Evolutionary conservation across 2,113 vertebrate genomes (phyloP), one percentile per base, ranked within the genome.

Genomic region (Taurulus bubalis): DNA sequence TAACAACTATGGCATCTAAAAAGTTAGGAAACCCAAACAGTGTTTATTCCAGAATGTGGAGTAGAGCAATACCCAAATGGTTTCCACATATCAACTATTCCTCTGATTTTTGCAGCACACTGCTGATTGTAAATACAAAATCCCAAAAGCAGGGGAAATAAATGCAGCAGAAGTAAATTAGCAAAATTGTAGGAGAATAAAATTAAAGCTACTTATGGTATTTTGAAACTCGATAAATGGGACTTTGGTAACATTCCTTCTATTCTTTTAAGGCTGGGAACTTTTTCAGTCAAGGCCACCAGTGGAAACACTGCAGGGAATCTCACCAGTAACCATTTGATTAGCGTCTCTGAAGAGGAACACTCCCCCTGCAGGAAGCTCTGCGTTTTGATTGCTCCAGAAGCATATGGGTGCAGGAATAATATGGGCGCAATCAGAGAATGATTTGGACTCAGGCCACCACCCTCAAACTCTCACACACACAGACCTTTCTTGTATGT

Each of bases 341-440:
- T 88, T 87, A 80, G 53, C 24, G 3, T 53, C 47, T 49, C 38
- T 65, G 53, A 32, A 65, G 59, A 75, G 30, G 28, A 55, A 32
- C 32, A 22, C 58, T 55, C 22, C 24, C 20, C 30, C 36, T 34
- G 32, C 18, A 32, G 79, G 58, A 71, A 71, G 49, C 70, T 65
- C 4, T 0, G 20, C 49, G 47, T 14, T 79, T 45, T 86, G 81
- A 92, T 91, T 86, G 86, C 80, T 36, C 34, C 15, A 6, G 34
- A 38, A 45, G 18, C 28, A 26, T 8, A 6, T 34, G 34, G 32
- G 11, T 26, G 28, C 40, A 47, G 56, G 42, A 86, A 71, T 45
- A n/a, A 71, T 32, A 67, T 58, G 28, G 77, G 64, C 22, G 84
- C 82, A 91, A 91, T 92, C 90, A 92, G 79, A 66, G 59, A 40